Evolutionary conservation across 2,113 vertebrate species (phyloP), one percentile per base, ranked within the genome.

Genomic region (Catharus minimus): DNA sequence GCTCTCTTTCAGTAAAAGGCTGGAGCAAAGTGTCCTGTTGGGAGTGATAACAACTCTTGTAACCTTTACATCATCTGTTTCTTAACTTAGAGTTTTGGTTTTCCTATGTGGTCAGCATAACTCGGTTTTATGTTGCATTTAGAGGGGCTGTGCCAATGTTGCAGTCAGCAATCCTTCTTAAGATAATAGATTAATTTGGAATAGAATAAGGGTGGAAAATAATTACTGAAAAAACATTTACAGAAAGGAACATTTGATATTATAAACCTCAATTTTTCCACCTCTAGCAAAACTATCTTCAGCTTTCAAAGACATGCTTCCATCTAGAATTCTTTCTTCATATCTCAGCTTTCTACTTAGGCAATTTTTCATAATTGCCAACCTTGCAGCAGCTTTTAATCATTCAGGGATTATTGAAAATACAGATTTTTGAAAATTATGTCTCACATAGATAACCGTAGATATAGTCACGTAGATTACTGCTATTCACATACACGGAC

Each of bases 1-100:
- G 27, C 8, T 94, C 32, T 57, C 56, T 94, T 83, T 65, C 81
- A 82, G 33, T 7, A 88, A 92, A 91, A 79, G 86, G 36, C 10
- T 91, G n/a, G 58, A 91, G 52, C 56, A 65, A 94, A 92, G 19
- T 72, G 66, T 92, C 44, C 89, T 95, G 4, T 74, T 83, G 92
- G 88, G 94, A 91, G 65, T 46, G 81, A 65, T 86, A 95, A 55
- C 71, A 93, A 69, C 60, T 43, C 57, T 58, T 86, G n/a, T 39
- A 86, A 68, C 33, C 62, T 92, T 93, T 82, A 79, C 15, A 43
- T 95, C 19, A 38, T 62, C 33, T 78, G 16, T 82, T 96, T 83
- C 74, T 76, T 89, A 85, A 58, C 20, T 65, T 41, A 33, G n/a
- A 82, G 60, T 80, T 83, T 60, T 77, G 36, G 36, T 32, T 76